Base-by-base conservation (phyloP, 2,797 vertebrate genomes). In the Mareca penelope region DNA sequence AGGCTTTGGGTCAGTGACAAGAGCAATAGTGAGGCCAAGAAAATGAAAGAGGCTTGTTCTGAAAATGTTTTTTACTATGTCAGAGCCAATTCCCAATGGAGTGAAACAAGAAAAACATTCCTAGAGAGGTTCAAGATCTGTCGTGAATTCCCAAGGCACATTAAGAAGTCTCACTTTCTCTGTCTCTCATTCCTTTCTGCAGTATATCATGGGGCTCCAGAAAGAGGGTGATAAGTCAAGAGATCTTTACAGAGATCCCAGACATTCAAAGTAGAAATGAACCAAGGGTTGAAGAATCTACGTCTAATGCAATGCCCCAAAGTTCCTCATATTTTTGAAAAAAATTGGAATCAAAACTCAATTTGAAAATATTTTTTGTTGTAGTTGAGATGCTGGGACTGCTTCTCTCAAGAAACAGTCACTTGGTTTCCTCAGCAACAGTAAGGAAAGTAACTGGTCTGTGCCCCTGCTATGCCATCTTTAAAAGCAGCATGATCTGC, bases 21-120 rank as follows among this genome's bases (percentile, higher is more conserved):
- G 92, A 95, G 87, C 89, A 93, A 91, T 80, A 92, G 50, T 65
- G 52, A 96, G 91, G 91, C 89, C 93, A 94, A 53, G 68, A 94
- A 95, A 96, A 96, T 80, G 85, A 96, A 96, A 96, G 78, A 15
- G 67, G 72, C 80, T 94, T 10, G 3, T 89, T 96, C 84, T 96
- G 92, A 96, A 96, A 91, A 97, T 70, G 75, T 91, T 94, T 96
- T 95, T 92, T 61, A 91, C 89, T 71, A 46, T 71, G 93, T 76
- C 76, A 91, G 88, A 91, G 95, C 79, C 80, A 94, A 91, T 94
- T 96, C 90, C 95, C 97, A 97, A 93, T 90, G 92, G 95, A 92
- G 72, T 76, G 79, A 95, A 95, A 95, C 90, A 96, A 96, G 88
- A 80, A 93, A 95, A 97, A 90, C 91, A 94, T 90, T 93, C 90